Evolutionary conservation across 2,797 vertebrate species (phyloP).

Genomic region (Megaceryle alcyon): DNA sequence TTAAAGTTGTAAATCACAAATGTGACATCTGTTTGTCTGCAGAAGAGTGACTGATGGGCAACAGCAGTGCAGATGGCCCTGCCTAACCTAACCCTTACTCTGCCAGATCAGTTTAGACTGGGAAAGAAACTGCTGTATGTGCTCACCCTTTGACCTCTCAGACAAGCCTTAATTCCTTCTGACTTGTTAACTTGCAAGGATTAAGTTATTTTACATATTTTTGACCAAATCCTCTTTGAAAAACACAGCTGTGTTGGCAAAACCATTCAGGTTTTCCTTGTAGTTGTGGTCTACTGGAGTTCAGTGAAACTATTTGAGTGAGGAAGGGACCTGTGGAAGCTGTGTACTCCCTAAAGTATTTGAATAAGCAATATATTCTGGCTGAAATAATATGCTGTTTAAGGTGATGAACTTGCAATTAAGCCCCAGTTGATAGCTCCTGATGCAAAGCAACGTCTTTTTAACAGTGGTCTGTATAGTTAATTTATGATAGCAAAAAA

Average conservation of each 20-base stretch:
- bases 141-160: not conserved
- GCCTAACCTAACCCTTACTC: not conserved
- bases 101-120: not conserved
- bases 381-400: not conserved
- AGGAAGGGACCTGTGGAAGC: not conserved
- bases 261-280: not conserved
- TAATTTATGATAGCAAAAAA: not conserved
- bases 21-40: not conserved
- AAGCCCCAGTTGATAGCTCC: constrained; percentile 18
- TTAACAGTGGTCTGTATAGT: not conserved
- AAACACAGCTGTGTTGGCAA: not conserved
- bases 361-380: not conserved
- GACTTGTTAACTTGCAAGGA: not conserved
- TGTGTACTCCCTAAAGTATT: not conserved
- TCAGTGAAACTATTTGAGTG: not conserved
- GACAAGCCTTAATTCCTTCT: not conserved
- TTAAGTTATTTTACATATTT: not conserved
- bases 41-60: not conserved
- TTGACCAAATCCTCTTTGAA: not conserved
- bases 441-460: constrained; percentile 1
- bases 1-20: not conserved
- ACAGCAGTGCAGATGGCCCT: not conserved
- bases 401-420: constrained; percentile 36
- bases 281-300: not conserved
- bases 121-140: rapidly evolving